phyloP scores from a whole-genome alignment of 2,888 invertebrate species.

The Agapetus fuscipes region DNA sequence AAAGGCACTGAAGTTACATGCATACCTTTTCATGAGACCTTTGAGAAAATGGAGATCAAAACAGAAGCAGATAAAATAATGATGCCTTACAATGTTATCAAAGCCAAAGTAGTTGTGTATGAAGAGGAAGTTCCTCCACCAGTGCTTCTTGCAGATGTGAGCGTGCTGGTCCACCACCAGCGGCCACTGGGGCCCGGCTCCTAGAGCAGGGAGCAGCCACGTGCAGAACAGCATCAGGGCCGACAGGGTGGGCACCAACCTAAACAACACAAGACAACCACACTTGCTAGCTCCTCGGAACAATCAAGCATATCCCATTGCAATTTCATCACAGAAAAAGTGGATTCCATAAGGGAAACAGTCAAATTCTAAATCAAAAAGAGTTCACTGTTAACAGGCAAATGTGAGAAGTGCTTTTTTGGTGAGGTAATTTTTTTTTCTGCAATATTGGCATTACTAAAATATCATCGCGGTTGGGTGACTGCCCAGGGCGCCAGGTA shows the following conservation, averaged over 20 bases:
- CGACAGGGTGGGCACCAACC: slow-evolving; percentile 53
- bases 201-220: slow-evolving; percentile 50
- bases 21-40: too few species aligned
- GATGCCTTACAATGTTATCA: slow-evolving; percentile 57
- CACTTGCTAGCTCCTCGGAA: slow-evolving; percentile 1
- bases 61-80: too few species aligned
- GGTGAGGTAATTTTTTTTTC: too few species aligned
- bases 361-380: too few species aligned
- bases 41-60: too few species aligned
- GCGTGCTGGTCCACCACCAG: slow-evolving; percentile 57
- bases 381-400: too few species aligned
- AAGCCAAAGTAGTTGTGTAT: slow-evolving; percentile 67
- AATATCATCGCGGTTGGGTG: too few species aligned
- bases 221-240: slow-evolving; percentile 59
- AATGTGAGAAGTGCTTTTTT: too few species aligned
- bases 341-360: too few species aligned
- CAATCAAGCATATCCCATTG: slow-evolving; percentile 5
- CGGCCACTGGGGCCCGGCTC: slow-evolving; percentile 61
- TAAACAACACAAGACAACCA: slow-evolving; percentile 23
- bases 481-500: too few species aligned
- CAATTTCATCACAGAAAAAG: not conserved
- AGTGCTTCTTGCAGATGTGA: slow-evolving; percentile 54
- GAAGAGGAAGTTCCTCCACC: slow-evolving; percentile 63
- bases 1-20: too few species aligned
- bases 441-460: too few species aligned